Conservation (phyloP, 2,888 invertebrate genomes). For the Chrysomela aeneicollis region DNA sequence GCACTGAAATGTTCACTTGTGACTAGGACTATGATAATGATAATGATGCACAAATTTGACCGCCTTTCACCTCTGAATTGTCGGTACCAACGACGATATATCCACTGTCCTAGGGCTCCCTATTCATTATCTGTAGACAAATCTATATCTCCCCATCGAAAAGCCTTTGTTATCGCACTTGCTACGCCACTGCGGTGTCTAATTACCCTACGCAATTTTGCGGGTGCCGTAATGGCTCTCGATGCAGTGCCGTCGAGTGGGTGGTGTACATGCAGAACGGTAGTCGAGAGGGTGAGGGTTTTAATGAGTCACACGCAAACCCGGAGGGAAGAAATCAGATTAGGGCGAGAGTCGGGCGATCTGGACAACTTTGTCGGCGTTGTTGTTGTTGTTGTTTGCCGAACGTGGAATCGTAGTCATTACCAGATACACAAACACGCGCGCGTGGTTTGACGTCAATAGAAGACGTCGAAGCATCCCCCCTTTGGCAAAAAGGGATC, state of each 20-base stretch:
- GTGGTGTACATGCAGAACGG: conserved; percentile 53
- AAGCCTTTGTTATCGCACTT: background rate
- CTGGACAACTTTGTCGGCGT: conserved; percentile 33
- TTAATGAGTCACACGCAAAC: conserved; percentile 62
- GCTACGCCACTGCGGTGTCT: conserved; percentile 41
- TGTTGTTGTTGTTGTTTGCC: conserved; percentile 49
- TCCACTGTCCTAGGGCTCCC: no score
- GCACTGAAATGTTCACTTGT: no score
- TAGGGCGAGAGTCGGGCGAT: conserved; percentile 57
- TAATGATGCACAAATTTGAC: no score
- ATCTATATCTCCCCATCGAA: background rate
- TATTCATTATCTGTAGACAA: no score
- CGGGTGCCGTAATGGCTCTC: conserved; percentile 60
- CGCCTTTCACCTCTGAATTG: no score
- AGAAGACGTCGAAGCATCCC: conserved; percentile 39
- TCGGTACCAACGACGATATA: no score
- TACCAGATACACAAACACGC: conserved; percentile 54
- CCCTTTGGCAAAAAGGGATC: conserved; percentile 21
- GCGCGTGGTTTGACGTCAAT: conserved; percentile 51
- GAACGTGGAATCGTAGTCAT: conserved; percentile 53
- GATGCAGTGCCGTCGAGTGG: conserved; percentile 51
- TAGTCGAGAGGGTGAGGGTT: conserved; percentile 54
- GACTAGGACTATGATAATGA: no score
- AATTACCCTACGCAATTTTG: conserved; percentile 60
- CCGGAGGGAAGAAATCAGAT: conserved; percentile 62